Evolutionary conservation across 2,888 invertebrate species (phyloP).

Genomic region (Drosophila maculinotata): DNA sequence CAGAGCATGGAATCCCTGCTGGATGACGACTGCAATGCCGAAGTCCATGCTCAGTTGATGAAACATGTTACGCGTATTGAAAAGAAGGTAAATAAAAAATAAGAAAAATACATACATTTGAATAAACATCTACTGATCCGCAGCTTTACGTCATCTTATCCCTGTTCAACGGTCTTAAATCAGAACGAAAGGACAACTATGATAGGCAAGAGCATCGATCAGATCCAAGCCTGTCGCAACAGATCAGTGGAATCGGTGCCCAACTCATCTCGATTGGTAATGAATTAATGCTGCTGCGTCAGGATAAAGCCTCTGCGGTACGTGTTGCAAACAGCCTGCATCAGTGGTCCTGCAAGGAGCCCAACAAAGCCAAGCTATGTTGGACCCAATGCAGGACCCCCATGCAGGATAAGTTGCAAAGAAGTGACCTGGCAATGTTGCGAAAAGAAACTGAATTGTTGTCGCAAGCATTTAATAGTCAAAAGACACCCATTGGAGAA

Average conservation of each 20-base stretch:
- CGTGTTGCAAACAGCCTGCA: slow-evolving; percentile 5
- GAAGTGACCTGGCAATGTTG: not conserved
- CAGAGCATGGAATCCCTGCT: slow-evolving; percentile 16
- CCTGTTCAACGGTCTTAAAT: slow-evolving; percentile 12
- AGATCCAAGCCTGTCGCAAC: slow-evolving; percentile 1
- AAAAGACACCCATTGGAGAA: slow-evolving; percentile 6
- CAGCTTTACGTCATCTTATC: slow-evolving; percentile 26
- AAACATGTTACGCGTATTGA: slow-evolving; percentile 7
- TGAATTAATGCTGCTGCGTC: slow-evolving; percentile 20
- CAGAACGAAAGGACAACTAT: not conserved
- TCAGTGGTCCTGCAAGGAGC: slow-evolving; percentile 23
- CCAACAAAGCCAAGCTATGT: slow-evolving; percentile 22
- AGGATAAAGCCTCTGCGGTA: not conserved
- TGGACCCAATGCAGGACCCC: slow-evolving; percentile 40
- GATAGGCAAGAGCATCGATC: too few species aligned
- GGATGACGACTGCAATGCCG: not conserved
- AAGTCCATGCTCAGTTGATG: not conserved
- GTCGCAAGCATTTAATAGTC: not conserved
- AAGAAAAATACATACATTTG: not conserved
- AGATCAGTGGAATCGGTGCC: slow-evolving; percentile 6
- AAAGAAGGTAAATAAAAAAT: slow-evolving; percentile 24
- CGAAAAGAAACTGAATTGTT: slow-evolving; percentile 1
- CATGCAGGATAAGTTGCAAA: slow-evolving; percentile 2
- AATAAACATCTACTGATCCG: not conserved
- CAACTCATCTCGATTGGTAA: slow-evolving; percentile 21